Base-by-base conservation (phyloP, 2,888 invertebrate species). In the Andrena praecox region DNA sequence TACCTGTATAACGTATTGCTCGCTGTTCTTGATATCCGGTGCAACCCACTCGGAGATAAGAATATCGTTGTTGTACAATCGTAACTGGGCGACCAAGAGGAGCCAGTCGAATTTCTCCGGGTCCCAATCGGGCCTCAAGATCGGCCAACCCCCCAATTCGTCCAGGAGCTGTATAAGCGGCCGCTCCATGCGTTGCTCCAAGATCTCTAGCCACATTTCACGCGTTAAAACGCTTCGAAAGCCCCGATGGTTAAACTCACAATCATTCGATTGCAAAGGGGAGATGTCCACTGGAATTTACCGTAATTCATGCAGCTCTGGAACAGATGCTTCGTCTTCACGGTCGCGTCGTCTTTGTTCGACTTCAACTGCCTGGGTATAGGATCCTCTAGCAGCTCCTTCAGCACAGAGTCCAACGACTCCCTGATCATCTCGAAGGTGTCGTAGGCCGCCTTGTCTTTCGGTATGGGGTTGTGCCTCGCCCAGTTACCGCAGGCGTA, bases 1-100 rank as follows among this genome's bases (percentile, higher is more conserved):
- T 92, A 96, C 96, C 94, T 97, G 96, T 74, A 99, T 97, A 7
- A 99, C 96, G 93, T 98, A 98, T 91, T 97, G 96, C 90, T 98
- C 97, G 6, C 99, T 98, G 93, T 99, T 98, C 93, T 98, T 98
- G 77, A 99, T 98, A 93, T 99, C 99, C 0, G 98, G 97, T 12
- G 98, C 98, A 56, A 99, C 97, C 97, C 97, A 97, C 92, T 97
- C 96, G 0, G 98, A 96, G 86, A 98, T 96, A 0, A 98, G 94
- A 77, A 98, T 96, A 84, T 98, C 97, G 91, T 98, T 98, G 93
- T 98, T 98, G 91, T 96, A 97, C 42, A 97, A 95, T 74, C 97
- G 95, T 20, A 98, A 92, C 81, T 96, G 96, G 0, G 97, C 97
- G 92, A 97, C 96, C 80, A 97, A 94, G 91, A 95, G 96, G 60